phyloP scores from a whole-genome alignment of 2,888 invertebrate genomes.

The Harpalus rubripes region DNA sequence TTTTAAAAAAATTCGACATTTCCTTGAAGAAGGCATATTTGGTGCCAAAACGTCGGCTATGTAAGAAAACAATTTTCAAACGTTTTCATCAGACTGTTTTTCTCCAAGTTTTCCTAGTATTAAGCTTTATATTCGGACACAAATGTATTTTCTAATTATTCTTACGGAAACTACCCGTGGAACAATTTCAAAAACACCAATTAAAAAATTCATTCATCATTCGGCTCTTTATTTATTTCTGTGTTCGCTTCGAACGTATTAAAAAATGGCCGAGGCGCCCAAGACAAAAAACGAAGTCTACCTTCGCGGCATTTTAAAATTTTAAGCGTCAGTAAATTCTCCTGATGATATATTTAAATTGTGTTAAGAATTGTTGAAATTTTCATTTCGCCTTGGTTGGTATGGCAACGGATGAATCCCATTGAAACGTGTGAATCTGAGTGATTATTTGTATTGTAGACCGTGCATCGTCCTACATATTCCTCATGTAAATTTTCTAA shows the following conservation, averaged over 20 bases:
- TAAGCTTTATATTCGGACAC: no score
- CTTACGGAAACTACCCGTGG: no score
- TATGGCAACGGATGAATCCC: slow-evolving; percentile 23
- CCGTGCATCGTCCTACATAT: slow-evolving; percentile 47
- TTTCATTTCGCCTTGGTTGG: slow-evolving; percentile 2
- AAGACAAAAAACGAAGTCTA: not conserved
- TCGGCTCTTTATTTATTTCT: not conserved
- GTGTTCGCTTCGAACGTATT: not conserved
- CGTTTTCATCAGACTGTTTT: no score
- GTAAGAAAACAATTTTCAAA: no score
- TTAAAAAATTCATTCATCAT: not conserved
- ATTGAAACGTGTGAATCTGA: slow-evolving; percentile 34
- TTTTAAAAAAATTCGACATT: no score
- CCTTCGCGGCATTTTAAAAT: not conserved
- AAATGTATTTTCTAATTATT: no score
- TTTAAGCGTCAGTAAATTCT: not conserved
- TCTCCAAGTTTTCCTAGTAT: no score
- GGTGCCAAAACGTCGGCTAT: no score
- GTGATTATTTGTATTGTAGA: slow-evolving; percentile 43
- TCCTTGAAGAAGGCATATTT: no score
- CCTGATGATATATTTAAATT: slow-evolving; percentile 9
- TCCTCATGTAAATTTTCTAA: slow-evolving; percentile 59
- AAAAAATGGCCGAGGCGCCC: not conserved
- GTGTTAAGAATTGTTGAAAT: slow-evolving; percentile 4
- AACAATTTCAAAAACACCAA: not conserved